These are phyloP conservation scores for Pomatorhinus ruficollis DNA, from an alignment of 2,113 vertebrate species.

Conservation along the genomic window DNA sequence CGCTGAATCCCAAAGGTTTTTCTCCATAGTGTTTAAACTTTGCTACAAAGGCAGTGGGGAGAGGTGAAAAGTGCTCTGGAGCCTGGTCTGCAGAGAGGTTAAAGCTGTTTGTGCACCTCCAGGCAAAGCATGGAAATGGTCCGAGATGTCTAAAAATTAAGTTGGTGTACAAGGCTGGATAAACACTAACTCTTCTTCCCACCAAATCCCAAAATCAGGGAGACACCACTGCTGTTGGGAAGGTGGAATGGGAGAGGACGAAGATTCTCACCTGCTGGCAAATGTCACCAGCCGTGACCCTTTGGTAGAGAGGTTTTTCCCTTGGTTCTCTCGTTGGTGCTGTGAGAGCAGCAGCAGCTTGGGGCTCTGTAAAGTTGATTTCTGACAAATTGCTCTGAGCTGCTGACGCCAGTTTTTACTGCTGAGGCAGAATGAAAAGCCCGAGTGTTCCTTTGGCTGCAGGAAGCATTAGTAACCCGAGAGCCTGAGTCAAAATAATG, in stretches of 20 bases:
- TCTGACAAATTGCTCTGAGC: not conserved
- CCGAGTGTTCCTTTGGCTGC: not conserved
- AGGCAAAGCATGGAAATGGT: not conserved
- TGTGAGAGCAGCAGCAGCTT: not conserved
- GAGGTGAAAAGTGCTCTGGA: not conserved
- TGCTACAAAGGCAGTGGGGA: not conserved
- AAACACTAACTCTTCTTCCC: not conserved
- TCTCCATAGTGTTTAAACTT: not conserved
- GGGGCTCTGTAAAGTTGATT: not conserved
- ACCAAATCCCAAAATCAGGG: not conserved
- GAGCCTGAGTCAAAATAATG: not conserved
- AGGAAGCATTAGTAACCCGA: not conserved
- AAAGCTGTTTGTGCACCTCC: not conserved
- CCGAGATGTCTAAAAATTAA: not conserved
- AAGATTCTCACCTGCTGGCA: not conserved
- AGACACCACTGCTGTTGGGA: not conserved
- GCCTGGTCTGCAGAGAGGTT: not conserved
- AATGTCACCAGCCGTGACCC: too few species aligned
- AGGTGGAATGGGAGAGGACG: not conserved
- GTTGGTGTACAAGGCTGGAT: not conserved
- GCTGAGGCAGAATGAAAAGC: not conserved
- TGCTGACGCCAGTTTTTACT: not conserved
- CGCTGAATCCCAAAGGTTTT: not conserved
- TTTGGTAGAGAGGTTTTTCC: not conserved
- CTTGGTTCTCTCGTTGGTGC: not conserved